Evolutionary conservation across 1,140 invertebrate genomes (phyloP).

Genomic region (Drosophila kurseongensis): DNA sequence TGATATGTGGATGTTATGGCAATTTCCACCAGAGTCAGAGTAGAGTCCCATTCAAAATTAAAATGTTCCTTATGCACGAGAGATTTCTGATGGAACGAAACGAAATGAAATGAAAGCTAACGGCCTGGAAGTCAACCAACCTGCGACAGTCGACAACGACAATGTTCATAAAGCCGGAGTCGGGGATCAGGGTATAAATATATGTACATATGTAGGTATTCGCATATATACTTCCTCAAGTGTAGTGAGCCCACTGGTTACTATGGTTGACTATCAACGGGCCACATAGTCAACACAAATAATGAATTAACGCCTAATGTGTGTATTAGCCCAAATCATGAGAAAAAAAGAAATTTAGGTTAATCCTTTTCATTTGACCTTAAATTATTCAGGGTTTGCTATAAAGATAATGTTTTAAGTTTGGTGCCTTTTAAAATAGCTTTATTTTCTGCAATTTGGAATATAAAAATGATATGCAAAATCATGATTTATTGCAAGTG

Average conservation of each 20-base stretch:
- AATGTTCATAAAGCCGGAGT: constrained; percentile 1
- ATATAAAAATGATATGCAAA: too few relatives aligned
- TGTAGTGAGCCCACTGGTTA: constrained; percentile 22
- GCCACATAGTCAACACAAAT: constrained; percentile 16
- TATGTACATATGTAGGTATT: background rate
- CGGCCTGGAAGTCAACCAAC: constrained; percentile 73
- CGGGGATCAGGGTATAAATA: background rate
- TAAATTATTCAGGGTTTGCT: background rate
- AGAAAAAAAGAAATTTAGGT: constrained; percentile 7
- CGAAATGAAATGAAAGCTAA: constrained; percentile 76
- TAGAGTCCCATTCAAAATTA: constrained; percentile 68
- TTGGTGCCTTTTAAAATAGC: too few relatives aligned
- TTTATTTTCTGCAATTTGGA: too few relatives aligned
- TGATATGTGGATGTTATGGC: constrained; percentile 70
- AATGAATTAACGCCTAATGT: constrained; percentile 40
- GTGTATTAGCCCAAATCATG: constrained; percentile 40
- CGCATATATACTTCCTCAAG: constrained; percentile 1
- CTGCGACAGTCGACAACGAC: constrained; percentile 41
- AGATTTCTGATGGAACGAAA: constrained; percentile 75
- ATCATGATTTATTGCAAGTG: too few relatives aligned
- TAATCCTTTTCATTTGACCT: background rate
- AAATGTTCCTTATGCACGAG: constrained; percentile 80
- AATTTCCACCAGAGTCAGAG: constrained; percentile 65
- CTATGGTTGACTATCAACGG: constrained; percentile 9
- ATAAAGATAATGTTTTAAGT: background rate